Percentiles rank a stretch among this genome's conserved stretches.
Evolutionary conservation across 2,113 vertebrate genomes (phyloP).

Genomic region (Microcebus murinus): DNA sequence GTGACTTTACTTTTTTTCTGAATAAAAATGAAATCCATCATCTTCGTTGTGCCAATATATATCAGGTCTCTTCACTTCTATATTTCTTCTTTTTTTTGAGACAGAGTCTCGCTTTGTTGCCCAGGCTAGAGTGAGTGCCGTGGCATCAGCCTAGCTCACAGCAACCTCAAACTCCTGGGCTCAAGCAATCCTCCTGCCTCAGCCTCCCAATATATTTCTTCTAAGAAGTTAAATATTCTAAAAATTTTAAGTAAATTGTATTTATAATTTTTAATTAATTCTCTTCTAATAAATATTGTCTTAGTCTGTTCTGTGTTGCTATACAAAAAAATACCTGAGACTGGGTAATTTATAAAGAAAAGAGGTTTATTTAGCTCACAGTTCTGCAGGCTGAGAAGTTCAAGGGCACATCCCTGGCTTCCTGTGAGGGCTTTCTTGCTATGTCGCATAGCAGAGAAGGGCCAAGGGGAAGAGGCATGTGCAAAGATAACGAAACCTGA

Average conservation of each 20-base stretch:
- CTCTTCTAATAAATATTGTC: not conserved
- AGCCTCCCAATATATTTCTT: not conserved
- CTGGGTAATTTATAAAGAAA: not conserved
- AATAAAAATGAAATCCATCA: conserved; percentile 12
- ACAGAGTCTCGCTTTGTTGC: too few relatives aligned
- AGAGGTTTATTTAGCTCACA: not conserved
- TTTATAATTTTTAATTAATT: not conserved
- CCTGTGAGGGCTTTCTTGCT: not conserved
- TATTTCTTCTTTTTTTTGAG: not conserved
- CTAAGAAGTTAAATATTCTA: not conserved
- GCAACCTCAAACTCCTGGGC: too few relatives aligned
- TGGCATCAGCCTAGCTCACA: too few relatives aligned
- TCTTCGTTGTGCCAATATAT: not conserved
- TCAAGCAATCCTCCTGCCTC: too few relatives aligned
- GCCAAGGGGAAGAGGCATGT: not conserved
- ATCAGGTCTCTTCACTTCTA: not conserved
- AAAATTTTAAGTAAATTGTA: not conserved
- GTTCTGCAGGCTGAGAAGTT: not conserved
- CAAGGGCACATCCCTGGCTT: not conserved
- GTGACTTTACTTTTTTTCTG: not conserved
- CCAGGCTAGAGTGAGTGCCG: too few relatives aligned
- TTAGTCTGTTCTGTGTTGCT: not conserved
- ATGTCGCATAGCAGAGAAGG: not conserved
- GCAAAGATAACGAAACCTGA: not conserved
- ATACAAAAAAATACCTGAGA: not conserved